Evolutionary conservation across 2,113 vertebrate species (phyloP).

Genomic region (Hiodon tergisus): DNA sequence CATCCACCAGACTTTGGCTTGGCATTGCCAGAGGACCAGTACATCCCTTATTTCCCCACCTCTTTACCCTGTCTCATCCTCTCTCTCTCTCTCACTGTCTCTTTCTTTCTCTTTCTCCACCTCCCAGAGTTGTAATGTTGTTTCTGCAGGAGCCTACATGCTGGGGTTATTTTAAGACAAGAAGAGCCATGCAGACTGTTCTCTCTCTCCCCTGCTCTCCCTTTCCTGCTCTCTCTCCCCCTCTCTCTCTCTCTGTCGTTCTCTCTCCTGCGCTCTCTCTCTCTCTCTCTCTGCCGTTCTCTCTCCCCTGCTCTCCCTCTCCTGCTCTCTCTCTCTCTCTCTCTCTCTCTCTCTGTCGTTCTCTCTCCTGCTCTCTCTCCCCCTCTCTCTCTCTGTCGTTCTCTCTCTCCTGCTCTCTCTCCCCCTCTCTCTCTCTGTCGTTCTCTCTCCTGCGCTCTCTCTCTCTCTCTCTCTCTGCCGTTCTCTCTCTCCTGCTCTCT

Average conservation of each 20-base stretch:
- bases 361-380: conserved; percentile 11
- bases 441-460: conserved; percentile 6
- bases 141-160: conserved; percentile 54
- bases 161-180: conserved; percentile 60
- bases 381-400: no score
- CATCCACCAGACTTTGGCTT: conserved; percentile 30
- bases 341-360: conserved; percentile 32
- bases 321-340: conserved; percentile 16
- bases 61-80: conserved; percentile 18
- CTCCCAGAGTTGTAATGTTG: conserved; percentile 33
- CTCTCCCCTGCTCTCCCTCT: conserved; percentile 34
- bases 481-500: no score
- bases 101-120: conserved; percentile 7
- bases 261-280: conserved; percentile 11
- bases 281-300: conserved; percentile 29
- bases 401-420: no score
- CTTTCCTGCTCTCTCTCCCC: conserved; percentile 21
- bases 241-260: conserved; percentile 28
- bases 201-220: conserved; percentile 45
- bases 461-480: neutral
- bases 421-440: no score
- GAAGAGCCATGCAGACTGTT: conserved; percentile 47
- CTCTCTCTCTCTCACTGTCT: conserved; percentile 9
- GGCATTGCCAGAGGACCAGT: neutral
- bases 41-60: neutral